phyloP scores from a whole-genome alignment of 1,140 invertebrate species.

The Thaumatotibia leucotreta region DNA sequence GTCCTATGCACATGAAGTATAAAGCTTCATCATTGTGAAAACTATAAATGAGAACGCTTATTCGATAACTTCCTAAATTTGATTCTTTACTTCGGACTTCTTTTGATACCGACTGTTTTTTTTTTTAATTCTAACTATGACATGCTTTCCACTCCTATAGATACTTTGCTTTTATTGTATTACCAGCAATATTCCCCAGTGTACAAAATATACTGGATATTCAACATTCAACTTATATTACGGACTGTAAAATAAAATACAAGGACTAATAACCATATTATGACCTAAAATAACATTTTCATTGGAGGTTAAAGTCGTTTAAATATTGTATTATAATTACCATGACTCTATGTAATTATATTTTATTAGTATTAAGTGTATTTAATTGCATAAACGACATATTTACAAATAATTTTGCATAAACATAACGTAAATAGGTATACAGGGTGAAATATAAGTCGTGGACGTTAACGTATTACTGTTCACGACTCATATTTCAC shows the following conservation, averaged over 20 bases:
- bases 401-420: not conserved
- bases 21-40: too few relatives aligned
- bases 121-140: too few relatives aligned
- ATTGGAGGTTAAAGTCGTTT: not conserved
- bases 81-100: too few relatives aligned
- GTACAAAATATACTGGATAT: not conserved
- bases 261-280: not conserved
- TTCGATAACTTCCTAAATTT: too few relatives aligned
- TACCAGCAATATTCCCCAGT: not conserved
- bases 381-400: not conserved
- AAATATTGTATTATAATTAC: not conserved
- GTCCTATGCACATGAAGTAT: too few relatives aligned
- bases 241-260: not conserved
- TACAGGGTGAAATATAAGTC: too few relatives aligned
- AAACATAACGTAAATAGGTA: not conserved
- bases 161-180: not conserved
- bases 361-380: not conserved
- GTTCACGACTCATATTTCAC: too few relatives aligned
- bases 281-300: not conserved
- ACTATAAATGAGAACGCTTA: too few relatives aligned
- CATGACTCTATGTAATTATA: not conserved
- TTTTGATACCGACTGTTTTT: too few relatives aligned
- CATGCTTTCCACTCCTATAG: too few relatives aligned
- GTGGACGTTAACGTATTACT: too few relatives aligned
- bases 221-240: not conserved